Base-by-base conservation (phyloP, 1,140 invertebrate genomes). In the Cryptotermes secundus region DNA sequence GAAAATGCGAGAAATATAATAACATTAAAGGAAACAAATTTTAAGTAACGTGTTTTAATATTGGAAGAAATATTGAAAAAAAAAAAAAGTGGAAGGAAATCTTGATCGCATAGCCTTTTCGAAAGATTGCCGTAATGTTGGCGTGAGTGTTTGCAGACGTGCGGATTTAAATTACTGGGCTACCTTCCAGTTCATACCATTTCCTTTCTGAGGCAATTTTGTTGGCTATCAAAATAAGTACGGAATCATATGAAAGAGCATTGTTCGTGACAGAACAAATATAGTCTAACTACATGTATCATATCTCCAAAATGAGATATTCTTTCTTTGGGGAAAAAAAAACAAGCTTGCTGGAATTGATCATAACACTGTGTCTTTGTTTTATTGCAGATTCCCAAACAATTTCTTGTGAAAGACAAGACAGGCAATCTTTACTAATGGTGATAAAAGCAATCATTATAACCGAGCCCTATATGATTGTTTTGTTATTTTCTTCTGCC, bases 401-500 rank as follows among this genome's bases (percentile, higher is more conserved):
- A 72, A 72, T 72, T 72, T 72, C 26, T 72, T 72, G 59, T 72
- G 59, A 72, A 72, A 72, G 26, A 72, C 59, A 31, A 72, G 59
- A 72, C 26, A 72, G 59, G 31, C 59, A 72, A 31, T 72, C 59
- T 72, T 72, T 72, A 72, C 59, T 72, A 31, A 72, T n/a, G n/a
- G 59, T 72, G 59, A 72, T 72, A 72, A 72, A 72, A 72, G 12
- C 59, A 72, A 72, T 72, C 59, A 72, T 72, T 72, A 72, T 3
- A 4, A 26, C n/a, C 0, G n/a, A 10, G 0, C 59, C 59, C 59
- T 59, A 72, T 31, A n/a, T 31, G 59, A 72, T 72, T 72, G n/a
- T 72, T 72, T 72, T 72, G 59, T 72, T 72, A 72, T 72, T 72
- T 72, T 72, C 59, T 72, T 72, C 59, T 72, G n/a, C 31, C 59